Evolutionary conservation across 2,113 vertebrate species (phyloP).

Genomic region (Mesembrinibis cayennensis): DNA sequence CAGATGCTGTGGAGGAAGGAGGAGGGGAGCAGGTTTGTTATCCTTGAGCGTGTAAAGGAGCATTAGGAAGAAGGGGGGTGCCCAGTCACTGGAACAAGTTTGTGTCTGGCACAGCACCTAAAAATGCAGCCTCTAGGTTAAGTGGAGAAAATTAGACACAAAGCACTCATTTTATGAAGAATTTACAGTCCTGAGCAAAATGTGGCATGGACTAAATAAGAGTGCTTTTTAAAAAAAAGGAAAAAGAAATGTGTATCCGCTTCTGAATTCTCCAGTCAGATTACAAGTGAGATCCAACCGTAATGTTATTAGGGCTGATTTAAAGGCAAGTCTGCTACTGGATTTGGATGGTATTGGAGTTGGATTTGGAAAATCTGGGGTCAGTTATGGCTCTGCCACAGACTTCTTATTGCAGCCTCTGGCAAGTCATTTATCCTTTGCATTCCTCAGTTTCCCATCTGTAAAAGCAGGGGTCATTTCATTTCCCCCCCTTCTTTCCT

Average conservation of each 20-base stretch:
- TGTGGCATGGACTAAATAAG: neutral
- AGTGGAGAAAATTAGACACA: conserved; percentile 40
- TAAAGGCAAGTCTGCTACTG: neutral
- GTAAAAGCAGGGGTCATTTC: neutral
- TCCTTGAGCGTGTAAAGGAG: neutral
- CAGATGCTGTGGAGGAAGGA: neutral
- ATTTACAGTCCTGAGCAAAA: conserved; percentile 5
- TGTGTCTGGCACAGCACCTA: conserved; percentile 2
- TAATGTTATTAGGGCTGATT: neutral
- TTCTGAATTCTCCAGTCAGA: conserved; percentile 10
- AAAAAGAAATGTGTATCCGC: neutral
- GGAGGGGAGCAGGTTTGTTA: neutral
- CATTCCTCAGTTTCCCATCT: neutral
- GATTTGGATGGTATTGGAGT: neutral
- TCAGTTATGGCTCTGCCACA: neutral
- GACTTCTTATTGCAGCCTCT: neutral
- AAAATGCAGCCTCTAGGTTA: conserved; percentile 1
- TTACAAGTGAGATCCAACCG: neutral
- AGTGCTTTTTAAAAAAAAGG: neutral
- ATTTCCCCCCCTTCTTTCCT: neutral
- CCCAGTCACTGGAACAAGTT: neutral
- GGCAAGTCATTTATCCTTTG: neutral
- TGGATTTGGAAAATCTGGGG: conserved; percentile 1
- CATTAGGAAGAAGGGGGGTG: neutral
- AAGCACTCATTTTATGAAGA: conserved; percentile 6